A percentile compares a stretch with the other conserved stretches of the same genome.
These are phyloP conservation scores for Meloidogyne exigua DNA, from an alignment of 1,140 invertebrate species.

Conservation along the genomic window DNA sequence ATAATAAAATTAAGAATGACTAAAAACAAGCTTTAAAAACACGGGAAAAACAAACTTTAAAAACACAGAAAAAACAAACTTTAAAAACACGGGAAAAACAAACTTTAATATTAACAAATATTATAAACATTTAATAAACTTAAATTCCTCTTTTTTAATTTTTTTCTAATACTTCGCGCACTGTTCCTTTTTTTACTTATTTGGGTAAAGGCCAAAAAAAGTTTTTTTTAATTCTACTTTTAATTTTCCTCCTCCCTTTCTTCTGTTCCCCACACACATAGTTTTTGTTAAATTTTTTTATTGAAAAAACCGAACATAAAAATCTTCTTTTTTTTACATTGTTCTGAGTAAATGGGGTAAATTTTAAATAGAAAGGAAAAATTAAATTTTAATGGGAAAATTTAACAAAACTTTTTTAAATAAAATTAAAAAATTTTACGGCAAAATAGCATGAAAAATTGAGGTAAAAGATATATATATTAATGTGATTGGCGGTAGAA, in stretches of 20 bases:
- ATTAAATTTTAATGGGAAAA: not conserved
- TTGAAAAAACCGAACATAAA: not conserved
- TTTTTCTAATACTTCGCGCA: too few species aligned
- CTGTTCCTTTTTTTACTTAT: not conserved
- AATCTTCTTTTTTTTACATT: not conserved
- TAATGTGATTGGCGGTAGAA: not conserved
- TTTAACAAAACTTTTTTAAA: not conserved
- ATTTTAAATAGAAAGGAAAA: not conserved
- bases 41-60: too few species aligned
- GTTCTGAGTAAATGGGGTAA: slow-evolving; percentile 4
- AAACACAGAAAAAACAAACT: too few species aligned
- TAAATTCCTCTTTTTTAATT: too few species aligned
- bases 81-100: too few species aligned
- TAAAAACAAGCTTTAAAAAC: too few species aligned
- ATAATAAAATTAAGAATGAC: too few species aligned
- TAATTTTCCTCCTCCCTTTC: not conserved
- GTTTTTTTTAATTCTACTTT: not conserved
- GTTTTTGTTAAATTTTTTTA: not conserved
- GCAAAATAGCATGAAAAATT: not conserved
- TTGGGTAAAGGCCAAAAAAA: not conserved
- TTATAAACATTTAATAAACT: too few species aligned
- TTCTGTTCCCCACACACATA: not conserved
- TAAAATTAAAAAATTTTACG: not conserved
- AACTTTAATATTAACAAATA: too few species aligned
- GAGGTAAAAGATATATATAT: not conserved